Conservation (phyloP, 2,888 invertebrate genomes). For the Criorhina ranunculi region DNA sequence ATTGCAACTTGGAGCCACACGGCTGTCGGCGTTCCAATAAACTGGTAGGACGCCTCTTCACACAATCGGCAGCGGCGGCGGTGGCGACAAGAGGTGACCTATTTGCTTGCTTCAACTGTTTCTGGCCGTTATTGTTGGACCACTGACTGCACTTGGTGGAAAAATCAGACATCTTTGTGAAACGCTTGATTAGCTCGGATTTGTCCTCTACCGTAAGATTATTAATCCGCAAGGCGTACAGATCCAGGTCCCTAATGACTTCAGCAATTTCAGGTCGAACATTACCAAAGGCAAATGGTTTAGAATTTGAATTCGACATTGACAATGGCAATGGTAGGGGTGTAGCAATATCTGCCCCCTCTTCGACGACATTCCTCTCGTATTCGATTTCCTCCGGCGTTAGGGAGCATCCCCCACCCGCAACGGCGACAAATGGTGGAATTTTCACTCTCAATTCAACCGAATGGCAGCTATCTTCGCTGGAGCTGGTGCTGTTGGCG, state of each 20-base stretch:
- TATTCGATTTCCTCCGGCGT: slow-evolving; percentile 83
- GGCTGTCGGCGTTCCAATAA: slow-evolving; percentile 81
- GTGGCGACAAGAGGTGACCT: slow-evolving; percentile 20
- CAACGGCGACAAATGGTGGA: slow-evolving; percentile 31
- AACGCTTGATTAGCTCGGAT: slow-evolving; percentile 77
- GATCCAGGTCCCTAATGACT: slow-evolving; percentile 81
- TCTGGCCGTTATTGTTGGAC: slow-evolving; percentile 22
- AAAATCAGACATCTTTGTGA: slow-evolving; percentile 43
- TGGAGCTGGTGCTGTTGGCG: slow-evolving; percentile 41
- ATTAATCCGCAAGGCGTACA: slow-evolving; percentile 81
- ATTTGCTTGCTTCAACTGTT: slow-evolving; percentile 37
- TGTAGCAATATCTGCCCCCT: slow-evolving; percentile 85
- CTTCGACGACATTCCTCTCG: slow-evolving; percentile 81
- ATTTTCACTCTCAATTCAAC: slow-evolving; percentile 68
- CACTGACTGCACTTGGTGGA: slow-evolving; percentile 44
- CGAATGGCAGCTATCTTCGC: slow-evolving; percentile 65
- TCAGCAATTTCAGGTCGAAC: slow-evolving; percentile 82
- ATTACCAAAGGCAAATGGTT: slow-evolving; percentile 77
- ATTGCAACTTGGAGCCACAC: slow-evolving; percentile 80
- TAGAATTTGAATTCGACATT: slow-evolving; percentile 16
- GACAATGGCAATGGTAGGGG: slow-evolving; percentile 78
- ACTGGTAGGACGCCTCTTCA: slow-evolving; percentile 50
- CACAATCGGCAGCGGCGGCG: too few relatives aligned
- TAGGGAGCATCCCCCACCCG: slow-evolving; percentile 31
- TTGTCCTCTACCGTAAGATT: slow-evolving; percentile 80